Conservation (phyloP, 2,888 invertebrate species). For the Baccha elongata region DNA sequence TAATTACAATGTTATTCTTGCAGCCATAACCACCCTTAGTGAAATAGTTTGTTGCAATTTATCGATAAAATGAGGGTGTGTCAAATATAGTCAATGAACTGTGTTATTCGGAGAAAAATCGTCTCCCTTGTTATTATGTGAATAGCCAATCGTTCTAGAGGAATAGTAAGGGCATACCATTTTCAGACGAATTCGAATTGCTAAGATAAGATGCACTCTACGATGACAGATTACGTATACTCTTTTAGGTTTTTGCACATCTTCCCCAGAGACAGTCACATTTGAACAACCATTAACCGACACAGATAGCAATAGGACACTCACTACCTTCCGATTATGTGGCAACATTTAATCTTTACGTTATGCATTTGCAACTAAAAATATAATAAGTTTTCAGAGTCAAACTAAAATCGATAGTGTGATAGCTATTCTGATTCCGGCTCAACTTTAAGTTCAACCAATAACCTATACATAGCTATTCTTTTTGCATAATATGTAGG, state of each 20-base stretch:
- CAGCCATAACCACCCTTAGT: background rate
- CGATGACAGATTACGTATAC: too few relatives aligned
- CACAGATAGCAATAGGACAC: too few relatives aligned
- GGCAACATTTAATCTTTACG: background rate
- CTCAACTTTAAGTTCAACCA: slow-evolving; percentile 32
- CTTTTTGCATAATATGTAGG: slow-evolving; percentile 17
- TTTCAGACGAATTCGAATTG: too few relatives aligned
- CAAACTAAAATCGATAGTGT: slow-evolving; percentile 27
- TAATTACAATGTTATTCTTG: background rate
- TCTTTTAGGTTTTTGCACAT: too few relatives aligned
- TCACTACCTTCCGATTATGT: too few relatives aligned
- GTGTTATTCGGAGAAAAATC: background rate
- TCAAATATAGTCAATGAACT: background rate
- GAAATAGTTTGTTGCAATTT: background rate
- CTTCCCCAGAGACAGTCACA: too few relatives aligned
- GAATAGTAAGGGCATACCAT: too few relatives aligned
- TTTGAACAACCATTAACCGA: too few relatives aligned
- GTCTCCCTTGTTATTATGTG: background rate
- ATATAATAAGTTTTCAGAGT: slow-evolving; percentile 21
- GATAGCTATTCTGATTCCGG: background rate
- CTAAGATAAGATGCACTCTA: too few relatives aligned
- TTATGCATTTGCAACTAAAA: background rate
- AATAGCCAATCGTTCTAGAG: too few relatives aligned
- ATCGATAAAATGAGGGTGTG: background rate
- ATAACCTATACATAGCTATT: too few relatives aligned